phyloP scores from a whole-genome alignment of 2,888 invertebrate genomes.

The Digitonthophagus gazella region DNA sequence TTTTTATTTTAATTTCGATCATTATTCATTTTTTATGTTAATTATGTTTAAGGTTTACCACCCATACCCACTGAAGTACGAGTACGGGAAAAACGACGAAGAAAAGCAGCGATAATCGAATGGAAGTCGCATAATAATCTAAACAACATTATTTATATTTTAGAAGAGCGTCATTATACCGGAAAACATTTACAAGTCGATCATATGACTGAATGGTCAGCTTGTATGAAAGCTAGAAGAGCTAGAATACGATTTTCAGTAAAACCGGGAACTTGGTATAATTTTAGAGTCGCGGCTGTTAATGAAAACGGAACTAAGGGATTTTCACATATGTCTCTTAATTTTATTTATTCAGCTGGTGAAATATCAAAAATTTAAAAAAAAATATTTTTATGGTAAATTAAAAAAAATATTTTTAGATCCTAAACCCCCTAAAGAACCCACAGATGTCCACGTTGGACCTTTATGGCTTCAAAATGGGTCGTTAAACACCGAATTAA shows the following conservation, averaged over 20 bases:
- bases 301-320: slow-evolving; percentile 71
- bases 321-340: slow-evolving; percentile 61
- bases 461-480: slow-evolving; percentile 51
- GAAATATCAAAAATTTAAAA: neutral
- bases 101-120: slow-evolving; percentile 52
- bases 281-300: slow-evolving; percentile 74
- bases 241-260: slow-evolving; percentile 57
- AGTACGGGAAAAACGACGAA: slow-evolving; percentile 57
- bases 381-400: slow-evolving; percentile 3
- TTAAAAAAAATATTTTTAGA: slow-evolving; percentile 42
- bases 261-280: slow-evolving; percentile 74
- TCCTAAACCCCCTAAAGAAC: slow-evolving; percentile 62
- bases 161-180: slow-evolving; percentile 70
- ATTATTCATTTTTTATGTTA: neutral
- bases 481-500: slow-evolving; percentile 59
- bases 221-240: slow-evolving; percentile 56
- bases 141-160: slow-evolving; percentile 54
- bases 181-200: slow-evolving; percentile 65
- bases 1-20: neutral
- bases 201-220: slow-evolving; percentile 64
- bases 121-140: slow-evolving; percentile 45
- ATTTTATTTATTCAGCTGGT: slow-evolving; percentile 59
- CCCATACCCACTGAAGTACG: slow-evolving; percentile 62
- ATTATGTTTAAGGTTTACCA: slow-evolving; percentile 56
- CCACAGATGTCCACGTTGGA: slow-evolving; percentile 60